These are phyloP conservation scores for Hemiscyllium ocellatum DNA, from an alignment of 2,113 vertebrate species.

Conservation along the genomic window DNA sequence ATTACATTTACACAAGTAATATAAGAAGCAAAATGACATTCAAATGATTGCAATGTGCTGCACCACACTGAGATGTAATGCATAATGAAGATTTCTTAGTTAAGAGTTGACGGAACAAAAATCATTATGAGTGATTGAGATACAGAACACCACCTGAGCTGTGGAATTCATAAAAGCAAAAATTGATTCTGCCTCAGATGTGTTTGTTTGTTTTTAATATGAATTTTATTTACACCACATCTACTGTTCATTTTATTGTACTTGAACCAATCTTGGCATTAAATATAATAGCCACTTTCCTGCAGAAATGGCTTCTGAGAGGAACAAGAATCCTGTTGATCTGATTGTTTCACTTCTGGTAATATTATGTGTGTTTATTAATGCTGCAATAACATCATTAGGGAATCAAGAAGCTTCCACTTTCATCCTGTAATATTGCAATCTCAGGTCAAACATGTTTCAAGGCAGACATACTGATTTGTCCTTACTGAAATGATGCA, in stretches of 20 bases:
- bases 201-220: slow-evolving; percentile 51
- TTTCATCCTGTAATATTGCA: neutral
- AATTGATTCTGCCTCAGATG: slow-evolving; percentile 48
- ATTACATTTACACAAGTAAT: neutral
- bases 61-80: neutral
- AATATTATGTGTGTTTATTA: neutral
- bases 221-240: slow-evolving; percentile 60
- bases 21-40: neutral
- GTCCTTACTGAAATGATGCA: neutral
- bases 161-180: neutral
- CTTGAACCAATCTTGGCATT: slow-evolving; percentile 57
- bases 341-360: slow-evolving; percentile 43
- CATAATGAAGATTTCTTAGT: neutral
- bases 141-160: neutral
- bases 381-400: neutral
- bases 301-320: slow-evolving; percentile 63
- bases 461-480: neutral
- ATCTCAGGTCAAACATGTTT: neutral
- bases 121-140: neutral
- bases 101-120: neutral
- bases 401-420: neutral
- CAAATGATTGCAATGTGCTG: neutral
- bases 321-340: slow-evolving; percentile 66
- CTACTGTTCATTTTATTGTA: slow-evolving; percentile 61
- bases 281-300: slow-evolving; percentile 54